These are phyloP conservation scores for Genyomyrus donnyi DNA, from an alignment of 2,113 vertebrate species.

Conservation along the genomic window DNA sequence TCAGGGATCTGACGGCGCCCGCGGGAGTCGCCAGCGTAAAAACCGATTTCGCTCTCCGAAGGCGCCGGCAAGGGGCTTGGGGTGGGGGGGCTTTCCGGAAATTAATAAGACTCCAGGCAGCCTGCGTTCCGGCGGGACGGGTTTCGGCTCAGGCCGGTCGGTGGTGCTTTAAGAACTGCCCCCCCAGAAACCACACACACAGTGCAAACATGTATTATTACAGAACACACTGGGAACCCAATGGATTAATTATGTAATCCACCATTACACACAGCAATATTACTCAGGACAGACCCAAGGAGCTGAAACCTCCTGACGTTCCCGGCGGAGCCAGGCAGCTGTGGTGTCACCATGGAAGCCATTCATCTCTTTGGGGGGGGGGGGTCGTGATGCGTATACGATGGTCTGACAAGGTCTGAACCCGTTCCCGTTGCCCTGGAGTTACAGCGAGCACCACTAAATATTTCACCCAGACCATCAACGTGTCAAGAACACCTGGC, in stretches of 20 bases:
- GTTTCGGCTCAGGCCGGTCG: not conserved
- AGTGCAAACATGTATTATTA: not conserved
- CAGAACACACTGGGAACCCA: not conserved
- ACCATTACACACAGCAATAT: not conserved
- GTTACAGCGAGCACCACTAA: too few species aligned
- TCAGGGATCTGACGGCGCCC: not conserved
- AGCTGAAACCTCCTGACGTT: not conserved
- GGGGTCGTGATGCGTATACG: not conserved
- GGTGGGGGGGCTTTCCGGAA: not conserved
- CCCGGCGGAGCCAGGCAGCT: not conserved
- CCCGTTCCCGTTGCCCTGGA: too few species aligned
- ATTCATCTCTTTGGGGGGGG: not conserved
- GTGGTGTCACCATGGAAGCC: not conserved
- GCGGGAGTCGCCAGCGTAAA: not conserved
- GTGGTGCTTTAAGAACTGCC: not conserved
- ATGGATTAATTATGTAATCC: not conserved
- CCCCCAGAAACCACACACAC: not conserved
- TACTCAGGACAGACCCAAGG: not conserved
- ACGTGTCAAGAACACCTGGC: too few species aligned
- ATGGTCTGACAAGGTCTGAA: too few species aligned
- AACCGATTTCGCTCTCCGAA: not conserved
- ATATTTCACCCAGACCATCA: too few species aligned
- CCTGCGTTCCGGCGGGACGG: not conserved
- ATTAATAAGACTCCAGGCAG: not conserved
- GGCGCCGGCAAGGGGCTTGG: not conserved